phyloP scores from a whole-genome alignment of 2,888 invertebrate genomes.

The Xylota segnis region DNA sequence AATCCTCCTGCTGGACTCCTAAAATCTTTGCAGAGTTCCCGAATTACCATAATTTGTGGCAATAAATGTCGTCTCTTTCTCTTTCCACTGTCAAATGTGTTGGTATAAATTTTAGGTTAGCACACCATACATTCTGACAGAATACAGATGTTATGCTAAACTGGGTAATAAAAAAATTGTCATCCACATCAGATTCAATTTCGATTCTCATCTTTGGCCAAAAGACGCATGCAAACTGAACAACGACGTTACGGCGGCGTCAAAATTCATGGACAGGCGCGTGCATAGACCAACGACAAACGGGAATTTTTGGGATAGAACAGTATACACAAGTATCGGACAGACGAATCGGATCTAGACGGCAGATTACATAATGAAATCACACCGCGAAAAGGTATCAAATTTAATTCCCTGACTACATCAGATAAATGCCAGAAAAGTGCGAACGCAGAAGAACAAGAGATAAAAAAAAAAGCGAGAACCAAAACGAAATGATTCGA shows the following conservation, averaged over 20 bases:
- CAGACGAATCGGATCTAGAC: slow-evolving; percentile 4
- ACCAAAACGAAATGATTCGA: slow-evolving; percentile 1
- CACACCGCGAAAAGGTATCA: slow-evolving; percentile 9
- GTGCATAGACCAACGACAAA: slow-evolving; percentile 16
- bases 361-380: slow-evolving; percentile 47
- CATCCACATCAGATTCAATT: slow-evolving; percentile 26
- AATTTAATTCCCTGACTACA: slow-evolving; percentile 39
- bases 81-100: not conserved
- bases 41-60: slow-evolving; percentile 2
- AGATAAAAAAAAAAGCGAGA: not conserved
- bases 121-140: not conserved
- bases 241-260: slow-evolving; percentile 2
- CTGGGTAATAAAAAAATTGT: slow-evolving; percentile 2
- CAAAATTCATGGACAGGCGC: slow-evolving; percentile 15
- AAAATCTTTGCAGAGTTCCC: not conserved
- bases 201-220: not conserved
- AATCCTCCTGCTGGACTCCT: not conserved
- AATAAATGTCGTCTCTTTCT: slow-evolving; percentile 20
- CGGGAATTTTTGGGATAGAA: slow-evolving; percentile 36
- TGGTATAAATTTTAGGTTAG: slow-evolving; percentile 17
- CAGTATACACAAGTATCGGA: not conserved
- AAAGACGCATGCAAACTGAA: slow-evolving; percentile 2
- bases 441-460: slow-evolving; percentile 13
- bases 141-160: slow-evolving; percentile 54
- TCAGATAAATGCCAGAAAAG: slow-evolving; percentile 20